A percentile compares a stretch with the other conserved stretches of the same genome.
Conservation (phyloP, 1,140 invertebrate species). For the Dreissena polymorpha region DNA sequence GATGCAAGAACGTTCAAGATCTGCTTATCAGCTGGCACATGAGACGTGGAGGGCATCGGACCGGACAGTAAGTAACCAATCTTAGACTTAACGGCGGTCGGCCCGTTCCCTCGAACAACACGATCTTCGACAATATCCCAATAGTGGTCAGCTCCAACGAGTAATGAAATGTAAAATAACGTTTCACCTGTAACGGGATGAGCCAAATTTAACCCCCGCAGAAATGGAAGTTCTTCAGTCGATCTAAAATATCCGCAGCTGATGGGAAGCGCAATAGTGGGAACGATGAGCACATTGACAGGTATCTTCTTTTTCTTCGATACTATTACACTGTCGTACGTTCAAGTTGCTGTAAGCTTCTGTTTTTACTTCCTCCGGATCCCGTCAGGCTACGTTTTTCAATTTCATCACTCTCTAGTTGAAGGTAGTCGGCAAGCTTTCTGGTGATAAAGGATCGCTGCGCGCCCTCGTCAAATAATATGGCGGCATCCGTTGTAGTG, state of each 20-base stretch:
- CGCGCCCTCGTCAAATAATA: neutral
- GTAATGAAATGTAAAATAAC: neutral
- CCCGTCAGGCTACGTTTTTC: neutral
- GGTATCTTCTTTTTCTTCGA: neutral
- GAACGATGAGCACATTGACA: constrained; percentile 2
- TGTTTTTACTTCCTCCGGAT: neutral
- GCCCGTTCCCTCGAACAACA: neutral
- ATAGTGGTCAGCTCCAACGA: neutral
- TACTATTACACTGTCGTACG: neutral
- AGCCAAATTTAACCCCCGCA: neutral
- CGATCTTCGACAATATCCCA: constrained; percentile 3
- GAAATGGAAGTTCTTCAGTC: neutral
- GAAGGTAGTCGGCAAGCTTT: too few species aligned
- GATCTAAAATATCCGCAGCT: neutral
- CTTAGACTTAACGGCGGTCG: constrained; percentile 5
- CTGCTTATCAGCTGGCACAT: neutral
- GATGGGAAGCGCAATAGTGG: neutral
- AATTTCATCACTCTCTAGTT: neutral
- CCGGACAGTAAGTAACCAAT: neutral
- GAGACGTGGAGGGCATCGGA: constrained; percentile 1
- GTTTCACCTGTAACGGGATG: constrained; percentile 2
- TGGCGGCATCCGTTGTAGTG: constrained; percentile 3
- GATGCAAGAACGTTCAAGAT: constrained; percentile 4
- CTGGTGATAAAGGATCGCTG: too few species aligned
- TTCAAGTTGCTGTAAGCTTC: neutral